A percentile compares a stretch with the other conserved stretches of the same genome.
Conservation (phyloP, 1,140 invertebrate species). For the Ditylenchus dipsaci region DNA sequence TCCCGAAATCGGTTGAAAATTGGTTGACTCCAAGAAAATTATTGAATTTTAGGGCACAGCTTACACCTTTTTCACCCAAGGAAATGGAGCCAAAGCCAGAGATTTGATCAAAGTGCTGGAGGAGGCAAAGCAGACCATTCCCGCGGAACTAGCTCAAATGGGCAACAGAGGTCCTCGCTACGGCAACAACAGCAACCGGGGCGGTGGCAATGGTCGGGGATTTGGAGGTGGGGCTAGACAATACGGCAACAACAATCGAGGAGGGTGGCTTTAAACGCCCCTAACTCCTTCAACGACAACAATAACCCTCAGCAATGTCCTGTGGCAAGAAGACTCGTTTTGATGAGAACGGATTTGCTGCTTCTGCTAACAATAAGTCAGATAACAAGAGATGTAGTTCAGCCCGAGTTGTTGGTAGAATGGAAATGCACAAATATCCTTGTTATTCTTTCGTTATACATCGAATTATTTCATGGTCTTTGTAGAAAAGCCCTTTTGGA, state of each 20-base stretch:
- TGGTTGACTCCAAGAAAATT: no score
- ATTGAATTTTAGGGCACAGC: conserved; percentile 72
- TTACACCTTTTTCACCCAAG: conserved; percentile 93
- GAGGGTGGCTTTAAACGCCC: background rate
- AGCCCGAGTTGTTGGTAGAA: no score
- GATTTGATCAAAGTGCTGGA: conserved; percentile 50
- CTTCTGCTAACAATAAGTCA: no score
- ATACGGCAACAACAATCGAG: background rate
- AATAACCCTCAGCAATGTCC: no score
- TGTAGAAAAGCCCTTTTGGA: no score
- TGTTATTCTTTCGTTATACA: no score
- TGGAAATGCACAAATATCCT: no score
- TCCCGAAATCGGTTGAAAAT: background rate
- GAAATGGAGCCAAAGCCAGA: conserved; percentile 66
- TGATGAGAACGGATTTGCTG: no score
- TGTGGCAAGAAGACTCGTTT: no score
- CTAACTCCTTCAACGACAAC: no score
- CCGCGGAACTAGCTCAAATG: conserved; percentile 29
- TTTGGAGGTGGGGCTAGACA: background rate
- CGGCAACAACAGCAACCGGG: background rate
- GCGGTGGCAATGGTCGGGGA: background rate
- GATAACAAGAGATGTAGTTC: no score
- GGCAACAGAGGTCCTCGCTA: background rate
- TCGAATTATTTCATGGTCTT: no score
- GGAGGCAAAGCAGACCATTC: conserved; percentile 27